Conservation (phyloP, 1,140 invertebrate genomes). For the Saccostrea echinata region DNA sequence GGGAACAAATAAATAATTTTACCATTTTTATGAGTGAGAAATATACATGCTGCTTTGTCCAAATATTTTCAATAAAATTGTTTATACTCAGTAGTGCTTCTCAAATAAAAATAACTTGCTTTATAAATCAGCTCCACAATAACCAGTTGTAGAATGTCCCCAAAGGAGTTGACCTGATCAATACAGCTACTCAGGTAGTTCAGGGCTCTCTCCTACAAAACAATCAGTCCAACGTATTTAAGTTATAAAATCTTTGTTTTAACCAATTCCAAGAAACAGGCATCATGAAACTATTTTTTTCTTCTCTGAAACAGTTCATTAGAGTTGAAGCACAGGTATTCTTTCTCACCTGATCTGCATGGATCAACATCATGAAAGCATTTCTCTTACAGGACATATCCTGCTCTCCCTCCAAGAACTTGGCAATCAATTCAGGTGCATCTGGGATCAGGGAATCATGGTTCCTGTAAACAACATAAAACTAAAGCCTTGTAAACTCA, state of each 20-base stretch:
- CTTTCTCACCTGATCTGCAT: slow-evolving; percentile 88
- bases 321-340: not conserved
- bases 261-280: not conserved
- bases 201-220: slow-evolving; percentile 90
- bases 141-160: slow-evolving; percentile 98
- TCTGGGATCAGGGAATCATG: slow-evolving; percentile 99
- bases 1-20: no score
- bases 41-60: no score
- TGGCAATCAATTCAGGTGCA: slow-evolving; percentile 97
- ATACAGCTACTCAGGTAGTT: slow-evolving; percentile 96
- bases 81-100: no score
- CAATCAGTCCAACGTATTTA: not conserved
- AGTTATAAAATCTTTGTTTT: no score
- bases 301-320: not conserved
- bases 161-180: slow-evolving; percentile 92
- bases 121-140: slow-evolving; percentile 99
- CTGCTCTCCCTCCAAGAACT: slow-evolving; percentile 96
- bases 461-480: slow-evolving; percentile 84
- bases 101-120: slow-evolving; percentile 82
- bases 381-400: slow-evolving; percentile 99
- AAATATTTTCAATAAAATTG: no score
- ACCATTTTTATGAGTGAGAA: no score
- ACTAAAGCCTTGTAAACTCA: no score
- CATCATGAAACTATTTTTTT: not conserved
- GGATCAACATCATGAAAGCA: slow-evolving; percentile 99